A percentile compares a stretch with the other conserved stretches of the same genome.
Conservation (phyloP, 2,113 vertebrate genomes). For the Stomatorhinus ivindoensis region DNA sequence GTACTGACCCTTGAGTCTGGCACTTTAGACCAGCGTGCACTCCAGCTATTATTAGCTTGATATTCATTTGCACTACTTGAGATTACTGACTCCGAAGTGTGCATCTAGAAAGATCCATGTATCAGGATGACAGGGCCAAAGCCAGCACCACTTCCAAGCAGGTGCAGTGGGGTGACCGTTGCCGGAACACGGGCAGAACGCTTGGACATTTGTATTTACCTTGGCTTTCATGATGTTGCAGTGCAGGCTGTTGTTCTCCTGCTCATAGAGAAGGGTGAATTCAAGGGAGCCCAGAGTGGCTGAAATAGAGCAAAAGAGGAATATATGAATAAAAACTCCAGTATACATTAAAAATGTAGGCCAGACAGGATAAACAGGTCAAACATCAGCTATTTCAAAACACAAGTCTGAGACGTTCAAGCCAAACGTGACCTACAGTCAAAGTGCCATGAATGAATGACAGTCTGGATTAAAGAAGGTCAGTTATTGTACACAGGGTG, state of each 20-base stretch:
- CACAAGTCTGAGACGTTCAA: neutral
- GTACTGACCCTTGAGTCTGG: neutral
- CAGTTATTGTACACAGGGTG: neutral
- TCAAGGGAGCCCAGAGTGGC: constrained; percentile 88
- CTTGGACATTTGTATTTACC: constrained; percentile 49
- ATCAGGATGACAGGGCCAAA: neutral
- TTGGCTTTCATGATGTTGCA: constrained; percentile 88
- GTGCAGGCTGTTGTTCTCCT: constrained; percentile 83
- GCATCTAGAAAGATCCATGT: neutral
- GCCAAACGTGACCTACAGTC: neutral
- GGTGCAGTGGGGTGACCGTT: neutral
- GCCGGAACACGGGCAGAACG: neutral
- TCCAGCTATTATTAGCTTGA: neutral
- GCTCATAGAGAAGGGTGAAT: constrained; percentile 85
- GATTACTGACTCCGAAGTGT: neutral
- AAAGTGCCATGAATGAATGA: neutral
- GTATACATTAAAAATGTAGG: constrained; percentile 6
- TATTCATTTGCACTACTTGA: neutral
- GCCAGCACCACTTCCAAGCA: neutral
- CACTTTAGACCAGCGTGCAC: neutral
- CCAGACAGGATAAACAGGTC: neutral
- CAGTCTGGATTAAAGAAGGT: neutral
- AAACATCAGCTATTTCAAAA: neutral
- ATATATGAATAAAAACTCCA: constrained; percentile 18
- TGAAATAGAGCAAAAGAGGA: constrained; percentile 45